Percentiles rank a stretch among this genome's conserved stretches.
Evolutionary conservation across 2,113 vertebrate species (phyloP).

Genomic region (Alouatta palliata): DNA sequence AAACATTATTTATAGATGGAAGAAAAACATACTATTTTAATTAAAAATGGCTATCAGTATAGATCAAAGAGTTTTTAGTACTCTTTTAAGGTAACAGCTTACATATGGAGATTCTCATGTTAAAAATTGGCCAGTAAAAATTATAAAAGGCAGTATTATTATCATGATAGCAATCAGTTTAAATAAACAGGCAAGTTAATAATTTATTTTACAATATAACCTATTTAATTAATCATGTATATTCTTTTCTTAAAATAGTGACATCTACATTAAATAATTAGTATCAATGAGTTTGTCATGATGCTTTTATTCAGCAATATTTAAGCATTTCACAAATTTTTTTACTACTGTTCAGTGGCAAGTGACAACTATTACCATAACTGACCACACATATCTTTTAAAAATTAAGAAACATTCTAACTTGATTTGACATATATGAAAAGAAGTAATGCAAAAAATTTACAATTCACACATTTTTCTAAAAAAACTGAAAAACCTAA

Average conservation of each 20-base stretch:
- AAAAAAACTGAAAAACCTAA: neutral
- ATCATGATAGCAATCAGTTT: conserved; percentile 27
- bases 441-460: neutral
- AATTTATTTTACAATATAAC: conserved; percentile 13
- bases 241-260: neutral
- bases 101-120: neutral
- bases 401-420: conserved; percentile 20
- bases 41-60: conserved; percentile 26
- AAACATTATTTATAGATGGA: conserved; percentile 71
- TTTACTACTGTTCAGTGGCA: neutral
- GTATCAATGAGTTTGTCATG: neutral
- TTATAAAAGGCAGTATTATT: conserved; percentile 43
- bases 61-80: conserved; percentile 26
- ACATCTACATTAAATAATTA: neutral
- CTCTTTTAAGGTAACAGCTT: conserved; percentile 29
- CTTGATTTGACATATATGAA: neutral
- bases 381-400: neutral
- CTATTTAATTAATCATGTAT: neutral
- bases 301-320: neutral
- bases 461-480: neutral
- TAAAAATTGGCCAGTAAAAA: neutral
- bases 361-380: neutral
- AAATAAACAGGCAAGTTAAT: conserved; percentile 22
- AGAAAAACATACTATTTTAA: conserved; percentile 75
- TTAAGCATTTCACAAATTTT: neutral